These are phyloP conservation scores for Yasuhikotakia modesta DNA, from an alignment of 2,797 vertebrate species.

Conservation along the genomic window DNA sequence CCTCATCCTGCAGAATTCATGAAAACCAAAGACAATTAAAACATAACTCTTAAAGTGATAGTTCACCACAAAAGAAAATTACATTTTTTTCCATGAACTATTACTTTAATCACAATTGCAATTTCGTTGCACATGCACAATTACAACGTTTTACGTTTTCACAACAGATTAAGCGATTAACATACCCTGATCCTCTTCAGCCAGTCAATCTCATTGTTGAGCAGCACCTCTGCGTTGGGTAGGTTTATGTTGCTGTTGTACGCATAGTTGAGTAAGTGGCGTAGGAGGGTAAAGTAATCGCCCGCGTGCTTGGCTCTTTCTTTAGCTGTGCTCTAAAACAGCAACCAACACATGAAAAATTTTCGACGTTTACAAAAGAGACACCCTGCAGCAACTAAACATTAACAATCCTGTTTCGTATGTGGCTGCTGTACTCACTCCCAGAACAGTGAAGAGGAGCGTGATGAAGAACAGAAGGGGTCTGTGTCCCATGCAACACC, in stretches of 20 bases:
- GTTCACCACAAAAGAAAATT: too few species aligned
- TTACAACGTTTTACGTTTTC: too few species aligned
- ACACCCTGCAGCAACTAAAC: neutral
- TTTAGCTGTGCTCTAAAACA: conserved; percentile 89
- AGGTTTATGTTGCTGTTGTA: conserved; percentile 98
- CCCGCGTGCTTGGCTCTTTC: conserved; percentile 94
- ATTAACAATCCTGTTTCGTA: neutral
- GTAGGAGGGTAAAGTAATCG: conserved; percentile 94
- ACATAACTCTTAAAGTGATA: too few species aligned
- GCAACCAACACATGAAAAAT: neutral
- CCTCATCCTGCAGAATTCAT: conserved; percentile 83
- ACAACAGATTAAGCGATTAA: neutral
- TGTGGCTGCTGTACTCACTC: conserved; percentile 78
- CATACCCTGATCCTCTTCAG: conserved; percentile 95
- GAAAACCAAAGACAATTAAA: neutral
- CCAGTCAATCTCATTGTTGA: conserved; percentile 99
- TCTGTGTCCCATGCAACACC: conserved; percentile 97
- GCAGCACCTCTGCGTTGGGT: conserved; percentile 96
- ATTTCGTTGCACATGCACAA: too few species aligned
- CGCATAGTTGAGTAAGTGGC: conserved; percentile 96
- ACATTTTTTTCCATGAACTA: too few species aligned
- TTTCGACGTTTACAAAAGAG: too few species aligned
- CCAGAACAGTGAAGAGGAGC: conserved; percentile 95
- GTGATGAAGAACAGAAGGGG: conserved; percentile 98
- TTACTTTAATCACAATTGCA: too few species aligned